Base-by-base conservation (phyloP, 2,113 vertebrate species). In the Thalassarche chlororhynchos region DNA sequence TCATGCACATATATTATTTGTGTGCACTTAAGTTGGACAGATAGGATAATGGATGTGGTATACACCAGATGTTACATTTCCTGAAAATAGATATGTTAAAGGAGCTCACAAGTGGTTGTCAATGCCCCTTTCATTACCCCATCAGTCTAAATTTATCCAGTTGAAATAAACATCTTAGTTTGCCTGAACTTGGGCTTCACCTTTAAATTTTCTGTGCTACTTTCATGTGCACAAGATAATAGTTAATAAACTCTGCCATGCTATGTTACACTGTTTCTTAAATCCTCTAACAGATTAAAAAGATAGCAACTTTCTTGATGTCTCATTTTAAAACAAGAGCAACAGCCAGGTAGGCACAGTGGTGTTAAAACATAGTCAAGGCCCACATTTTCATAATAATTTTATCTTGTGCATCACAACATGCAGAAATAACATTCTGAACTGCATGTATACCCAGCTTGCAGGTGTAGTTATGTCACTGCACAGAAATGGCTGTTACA, bases 21-120 rank as follows among this genome's bases (percentile, higher is more conserved):
- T 92, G 95, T 97, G 95, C 95, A 95, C 94, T 70, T 98, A 95
- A 96, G 96, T 93, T 55, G 69, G 98, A 98, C 97, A 97, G 98
- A 83, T 96, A 96, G 97, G 92, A 97, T 97, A 98, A 97, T 98
- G 97, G 97, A 93, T 95, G 76, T 89, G 95, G 95, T 96, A 77
- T 38, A 75, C 89, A 99, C 98, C 99, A 99, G 99, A 98, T 99
- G 99, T 99, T 98, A 97, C 92, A 92, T 98, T 99, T 99, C 99
- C 99, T 99, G 98, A 98, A 98, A 98, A 99, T 97, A 98, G 97
- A 99, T 98, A 99, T 98, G 98, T 99, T 98, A 98, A 97, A 97
- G 95, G 74, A 96, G 96, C 97, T 98, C 97, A 98, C 96, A 88
- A 95, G 97, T 96, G 96, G 91, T 96, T 98, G 98, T 98, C 98